Evolutionary conservation across 2,888 invertebrate species (phyloP), one percentile per base, ranked within the genome.

Genomic region (Dendrolimus houi): DNA sequence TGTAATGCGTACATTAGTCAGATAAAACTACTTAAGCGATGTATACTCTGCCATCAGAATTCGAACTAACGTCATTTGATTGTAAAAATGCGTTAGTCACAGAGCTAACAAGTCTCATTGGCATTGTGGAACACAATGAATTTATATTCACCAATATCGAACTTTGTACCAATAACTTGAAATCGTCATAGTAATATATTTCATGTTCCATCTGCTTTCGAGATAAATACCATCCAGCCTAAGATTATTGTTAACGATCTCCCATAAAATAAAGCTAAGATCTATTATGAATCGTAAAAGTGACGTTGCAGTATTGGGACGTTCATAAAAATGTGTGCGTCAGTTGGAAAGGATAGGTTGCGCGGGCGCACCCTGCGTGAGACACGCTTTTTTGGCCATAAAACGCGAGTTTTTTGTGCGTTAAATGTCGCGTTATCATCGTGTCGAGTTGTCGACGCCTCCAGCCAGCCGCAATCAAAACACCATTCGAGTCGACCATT

Each of bases 361-460:
- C 54, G 57, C 53, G 58, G 59, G 61, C 57, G 66, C 62, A 64
- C 69, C 68, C 71, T 70, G 75, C 74, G 70, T 71, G 74, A 69
- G 77, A 73, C 72, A 64, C 66, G 68, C 71, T 81, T 85, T 85
- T 85, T 86, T 83, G 83, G 81, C 79, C 71, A 81, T 88, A 77
- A 89, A 87, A 82, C 66, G 73, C 71, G 84, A 81, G 78, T 88
- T 87, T 88, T 86, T 87, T 87, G 83, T 85, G 69, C 81, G 77
- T 84, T 83, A 83, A 87, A 76, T 83, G 86, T 86, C 85, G 74
- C 77, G 81, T 90, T 89, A 89, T 89, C 89, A 77, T 77, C 85
- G 84, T 87, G 90, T 87, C 79, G 87, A 87, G 83, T 87, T 90
- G 90, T 90, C 89, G 89, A 89, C 90, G 90, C 90, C 90, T 90